Evolutionary conservation across 1,140 invertebrate species (phyloP), one percentile per base, ranked within the genome.

Genomic region (Aphelinus atriplicis): DNA sequence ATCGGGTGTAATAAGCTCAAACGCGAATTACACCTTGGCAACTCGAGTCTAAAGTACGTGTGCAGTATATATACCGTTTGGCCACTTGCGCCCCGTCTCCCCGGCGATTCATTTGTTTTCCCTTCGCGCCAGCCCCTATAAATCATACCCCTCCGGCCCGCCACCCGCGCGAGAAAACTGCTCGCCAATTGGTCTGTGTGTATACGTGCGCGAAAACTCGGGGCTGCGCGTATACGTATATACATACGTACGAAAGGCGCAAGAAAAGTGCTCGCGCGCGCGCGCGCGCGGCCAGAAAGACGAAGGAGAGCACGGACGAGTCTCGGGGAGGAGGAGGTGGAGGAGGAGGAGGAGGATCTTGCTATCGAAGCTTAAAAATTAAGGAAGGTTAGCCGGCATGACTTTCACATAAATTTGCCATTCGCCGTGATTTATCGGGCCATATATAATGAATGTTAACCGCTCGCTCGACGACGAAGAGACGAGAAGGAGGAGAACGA

Each of bases 381-480:
- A 81, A 83, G 73, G 81, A 78, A 76, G 72, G 65, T 71, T 65
- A 62, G 69, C 63, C 70, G 73, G 53, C 78, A 75, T 77, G 71
- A 76, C 80, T 83, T 81, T 75, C 79, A 79, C 79, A 81, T 83
- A 82, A 83, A 83, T 83, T 83, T 80, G 76, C 78, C 80, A 81
- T 81, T 82, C 78, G 68, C 76, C 58, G 66, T 81, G 81, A 84
- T 83, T 84, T 83, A 84, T 85, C 81, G 84, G 80, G 75, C 78
- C 81, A 78, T 81, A 78, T 78, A 81, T 82, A 83, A 83, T 81
- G 80, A 85, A 84, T 82, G 83, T 81, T 77, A 78, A 79, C 77
- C 79, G 78, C 76, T 75, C 74, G 62, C 46, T 53, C 66, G 65
- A 42, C 71, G 64, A 69, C 73, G 73, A 73, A 68, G 73, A 76